Conservation (phyloP, 2,888 invertebrate genomes). For the Hedychridium roseum region DNA sequence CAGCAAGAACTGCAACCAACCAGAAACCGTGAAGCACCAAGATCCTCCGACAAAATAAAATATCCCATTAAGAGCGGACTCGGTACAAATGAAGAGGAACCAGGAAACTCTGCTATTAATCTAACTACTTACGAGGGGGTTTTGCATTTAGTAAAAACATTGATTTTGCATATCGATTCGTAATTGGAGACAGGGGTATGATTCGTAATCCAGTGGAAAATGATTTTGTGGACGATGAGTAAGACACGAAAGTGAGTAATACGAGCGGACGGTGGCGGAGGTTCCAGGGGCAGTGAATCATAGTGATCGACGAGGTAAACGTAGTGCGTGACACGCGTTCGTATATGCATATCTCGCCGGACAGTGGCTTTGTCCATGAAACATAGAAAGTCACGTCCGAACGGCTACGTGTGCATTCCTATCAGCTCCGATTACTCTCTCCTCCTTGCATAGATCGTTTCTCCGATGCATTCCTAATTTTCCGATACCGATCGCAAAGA, state of each 20-base stretch:
- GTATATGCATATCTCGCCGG: constrained; percentile 19
- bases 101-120: too few relatives aligned
- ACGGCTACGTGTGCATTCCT: constrained; percentile 20
- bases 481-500: constrained; percentile 2
- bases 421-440: constrained; percentile 18
- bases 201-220: too few relatives aligned
- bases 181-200: too few relatives aligned
- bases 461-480: constrained; percentile 19
- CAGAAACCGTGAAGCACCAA: constrained; percentile 1
- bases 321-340: background rate
- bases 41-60: too few relatives aligned
- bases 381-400: constrained; percentile 29
- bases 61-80: too few relatives aligned
- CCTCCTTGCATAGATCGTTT: constrained; percentile 11
- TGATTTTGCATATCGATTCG: too few relatives aligned
- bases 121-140: too few relatives aligned
- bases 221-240: constrained; percentile 27
- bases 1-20: constrained; percentile 69
- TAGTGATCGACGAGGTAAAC: constrained; percentile 15
- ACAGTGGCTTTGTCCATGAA: constrained; percentile 25
- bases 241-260: constrained; percentile 27
- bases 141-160: too few relatives aligned
- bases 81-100: too few relatives aligned
- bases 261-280: constrained; percentile 8
- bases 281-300: constrained; percentile 31